Evolutionary conservation across 2,888 invertebrate species (phyloP), one percentile per base, ranked within the genome.

Genomic region (Tenthredo amoena): DNA sequence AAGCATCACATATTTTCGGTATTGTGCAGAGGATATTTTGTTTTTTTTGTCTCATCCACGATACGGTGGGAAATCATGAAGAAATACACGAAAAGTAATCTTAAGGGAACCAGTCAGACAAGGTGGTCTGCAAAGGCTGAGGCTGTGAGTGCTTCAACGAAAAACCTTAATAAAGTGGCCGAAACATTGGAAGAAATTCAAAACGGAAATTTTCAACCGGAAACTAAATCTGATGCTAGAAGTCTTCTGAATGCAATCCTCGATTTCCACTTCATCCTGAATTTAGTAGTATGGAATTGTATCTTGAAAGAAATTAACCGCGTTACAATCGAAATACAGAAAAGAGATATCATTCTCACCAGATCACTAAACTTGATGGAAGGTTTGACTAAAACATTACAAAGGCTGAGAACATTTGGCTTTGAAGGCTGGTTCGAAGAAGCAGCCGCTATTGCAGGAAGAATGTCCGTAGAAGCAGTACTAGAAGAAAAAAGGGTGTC

Each of bases 1-100:
- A 89, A 88, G 89, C 88, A 86, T 86, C 88, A 76, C 87, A 87
- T 84, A 85, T 89, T 87, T 89, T 89, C 87, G 89, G 89, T 77
- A 76, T 89, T 31, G 85, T 90, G 85, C 88, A 90, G 88, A 89
- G 88, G 88, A 58, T 88, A 58, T 88, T 88, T 89, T 87, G 86
- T n/a, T 79, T 88, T 89, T 85, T 89, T 89, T 88, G 88, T 88
- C 83, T 86, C 87, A 9, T 89, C 88, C 85, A 88, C 87, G 77
- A 76, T 86, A 85, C 83, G 88, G 85, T 89, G 88, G 89, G 71
- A 89, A 55, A 88, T 86, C 84, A 87, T 88, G 86, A 83, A 88
- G 87, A 88, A 88, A 43, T 74, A 62, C 68, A 82, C 81, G 34
- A 82, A 86, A 85, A 68, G 79, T 40, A 86, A 86, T 43, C 65